Conservation (phyloP, 2,113 vertebrate genomes). For the Larimichthys polyactis region DNA sequence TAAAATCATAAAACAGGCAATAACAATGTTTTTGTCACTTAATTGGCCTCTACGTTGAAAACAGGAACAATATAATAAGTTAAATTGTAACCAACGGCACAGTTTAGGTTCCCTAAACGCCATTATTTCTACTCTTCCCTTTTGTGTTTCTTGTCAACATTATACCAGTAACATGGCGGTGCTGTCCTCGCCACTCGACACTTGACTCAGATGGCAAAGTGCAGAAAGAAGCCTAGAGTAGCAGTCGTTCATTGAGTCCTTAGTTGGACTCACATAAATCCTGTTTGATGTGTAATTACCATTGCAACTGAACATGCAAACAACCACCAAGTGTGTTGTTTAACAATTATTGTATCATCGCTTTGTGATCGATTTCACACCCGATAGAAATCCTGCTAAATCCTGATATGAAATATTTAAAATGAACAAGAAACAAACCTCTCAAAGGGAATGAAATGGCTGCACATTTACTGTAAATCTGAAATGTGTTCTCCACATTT, state of each 20-base stretch:
- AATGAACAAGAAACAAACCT: neutral
- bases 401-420: neutral
- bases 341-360: constrained; percentile 24
- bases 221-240: neutral
- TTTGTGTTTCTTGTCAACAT: constrained; percentile 18
- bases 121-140: neutral
- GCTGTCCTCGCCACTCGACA: neutral
- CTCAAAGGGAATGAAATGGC: neutral
- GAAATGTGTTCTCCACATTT: constrained; percentile 18
- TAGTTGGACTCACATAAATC: neutral
- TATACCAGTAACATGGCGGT: neutral
- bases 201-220: neutral
- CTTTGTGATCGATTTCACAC: constrained; percentile 38
- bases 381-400: neutral
- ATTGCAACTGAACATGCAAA: constrained; percentile 13
- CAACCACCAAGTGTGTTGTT: constrained; percentile 30
- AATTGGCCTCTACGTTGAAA: neutral
- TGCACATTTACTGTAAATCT: neutral
- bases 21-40: neutral
- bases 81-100: neutral
- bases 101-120: neutral
- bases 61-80: neutral
- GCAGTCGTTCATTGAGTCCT: neutral
- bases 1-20: neutral
- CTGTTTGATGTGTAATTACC: neutral